These are phyloP conservation scores for Tangara arthus DNA, from an alignment of 2,797 vertebrate species.

Conservation along the genomic window DNA sequence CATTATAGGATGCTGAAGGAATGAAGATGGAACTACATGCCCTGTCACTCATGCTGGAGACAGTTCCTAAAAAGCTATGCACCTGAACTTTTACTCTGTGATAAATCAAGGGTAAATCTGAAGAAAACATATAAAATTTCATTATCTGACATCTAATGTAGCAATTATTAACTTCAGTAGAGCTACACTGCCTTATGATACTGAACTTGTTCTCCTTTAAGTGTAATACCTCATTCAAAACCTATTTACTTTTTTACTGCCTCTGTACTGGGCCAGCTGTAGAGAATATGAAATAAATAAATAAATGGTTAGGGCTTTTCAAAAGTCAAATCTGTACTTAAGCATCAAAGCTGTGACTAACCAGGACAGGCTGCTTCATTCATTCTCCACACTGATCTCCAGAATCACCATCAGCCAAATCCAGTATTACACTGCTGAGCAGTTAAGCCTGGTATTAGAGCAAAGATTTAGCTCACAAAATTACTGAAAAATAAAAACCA, in stretches of 20 bases:
- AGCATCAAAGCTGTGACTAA: constrained; percentile 10
- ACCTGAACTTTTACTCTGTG: neutral
- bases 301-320: neutral
- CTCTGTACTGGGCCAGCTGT: neutral
- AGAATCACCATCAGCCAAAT: neutral
- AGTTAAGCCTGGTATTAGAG: neutral
- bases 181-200: neutral
- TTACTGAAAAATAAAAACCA: neutral
- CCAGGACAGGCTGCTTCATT: neutral
- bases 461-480: neutral
- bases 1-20: neutral
- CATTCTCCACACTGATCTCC: neutral
- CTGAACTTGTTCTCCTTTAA: neutral
- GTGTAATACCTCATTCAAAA: neutral
- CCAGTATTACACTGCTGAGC: neutral
- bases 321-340: neutral
- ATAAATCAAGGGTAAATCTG: neutral
- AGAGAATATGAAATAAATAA: neutral
- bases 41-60: neutral
- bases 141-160: neutral
- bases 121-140: neutral
- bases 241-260: neutral
- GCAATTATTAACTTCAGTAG: neutral
- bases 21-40: neutral
- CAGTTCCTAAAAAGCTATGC: neutral